A percentile compares a stretch with the other conserved stretches of the same genome.
Evolutionary conservation across 2,888 invertebrate species (phyloP).

Genomic region (Cotesia congregata): DNA sequence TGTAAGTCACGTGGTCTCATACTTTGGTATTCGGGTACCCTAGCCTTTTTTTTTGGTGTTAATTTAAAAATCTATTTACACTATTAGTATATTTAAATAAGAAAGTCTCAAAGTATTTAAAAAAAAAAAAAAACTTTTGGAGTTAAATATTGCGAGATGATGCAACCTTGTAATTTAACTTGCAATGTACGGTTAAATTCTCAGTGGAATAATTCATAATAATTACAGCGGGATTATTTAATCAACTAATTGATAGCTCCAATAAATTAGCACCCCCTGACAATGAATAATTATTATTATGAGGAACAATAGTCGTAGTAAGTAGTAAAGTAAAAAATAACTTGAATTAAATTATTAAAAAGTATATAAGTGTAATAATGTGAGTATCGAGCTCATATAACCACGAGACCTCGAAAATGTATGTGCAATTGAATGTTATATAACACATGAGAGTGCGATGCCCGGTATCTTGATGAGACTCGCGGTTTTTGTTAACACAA

Average conservation of each 20-base stretch:
- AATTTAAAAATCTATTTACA: neutral
- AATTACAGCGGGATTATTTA: neutral
- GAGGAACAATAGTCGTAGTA: neutral
- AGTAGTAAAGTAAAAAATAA: neutral
- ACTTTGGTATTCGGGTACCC: neutral
- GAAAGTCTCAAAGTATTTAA: neutral
- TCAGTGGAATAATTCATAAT: neutral
- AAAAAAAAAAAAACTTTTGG: neutral
- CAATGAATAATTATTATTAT: neutral
- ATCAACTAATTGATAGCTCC: neutral
- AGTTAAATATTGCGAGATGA: neutral
- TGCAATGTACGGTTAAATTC: neutral
- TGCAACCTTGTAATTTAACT: neutral
- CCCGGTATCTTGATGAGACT: slow-evolving; percentile 28
- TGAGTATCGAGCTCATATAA: slow-evolving; percentile 36
- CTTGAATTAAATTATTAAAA: neutral
- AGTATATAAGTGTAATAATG: slow-evolving; percentile 9
- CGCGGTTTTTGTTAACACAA: neutral
- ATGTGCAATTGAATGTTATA: slow-evolving; percentile 38
- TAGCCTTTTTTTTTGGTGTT: neutral
- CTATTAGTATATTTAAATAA: neutral
- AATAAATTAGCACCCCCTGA: neutral
- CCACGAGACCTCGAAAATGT: slow-evolving; percentile 36
- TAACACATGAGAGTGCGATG: slow-evolving; percentile 34
- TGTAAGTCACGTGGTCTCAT: neutral